Conservation (phyloP, 2,797 vertebrate species). For the Arvicola amphibius region DNA sequence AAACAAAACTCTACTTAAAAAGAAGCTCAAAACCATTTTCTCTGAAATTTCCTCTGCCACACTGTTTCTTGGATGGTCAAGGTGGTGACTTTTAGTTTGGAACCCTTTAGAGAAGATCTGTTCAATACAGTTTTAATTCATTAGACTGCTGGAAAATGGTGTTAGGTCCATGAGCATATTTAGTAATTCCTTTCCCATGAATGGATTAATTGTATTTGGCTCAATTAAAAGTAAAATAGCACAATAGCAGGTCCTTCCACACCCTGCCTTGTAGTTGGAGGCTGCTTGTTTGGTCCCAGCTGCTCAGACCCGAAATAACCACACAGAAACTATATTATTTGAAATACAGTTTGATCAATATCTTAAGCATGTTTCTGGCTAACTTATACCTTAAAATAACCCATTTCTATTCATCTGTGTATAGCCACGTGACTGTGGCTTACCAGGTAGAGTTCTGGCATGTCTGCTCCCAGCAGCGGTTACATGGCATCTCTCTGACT, state of each 20-base stretch:
- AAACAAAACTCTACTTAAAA: neutral
- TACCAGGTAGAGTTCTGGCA: no score
- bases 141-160: neutral
- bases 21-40: neutral
- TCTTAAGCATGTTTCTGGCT: no score
- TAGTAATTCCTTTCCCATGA: neutral
- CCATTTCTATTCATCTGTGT: no score
- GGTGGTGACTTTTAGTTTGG: neutral
- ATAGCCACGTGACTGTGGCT: no score
- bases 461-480: no score
- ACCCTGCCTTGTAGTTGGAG: no score
- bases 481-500: no score
- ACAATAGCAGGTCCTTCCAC: neutral
- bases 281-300: no score
- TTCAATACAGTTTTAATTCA: neutral
- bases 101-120: neutral
- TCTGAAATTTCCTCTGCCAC: neutral
- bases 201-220: neutral
- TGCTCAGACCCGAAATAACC: no score
- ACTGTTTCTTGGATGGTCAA: neutral
- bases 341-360: no score
- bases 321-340: no score
- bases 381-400: no score
- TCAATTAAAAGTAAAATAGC: neutral
- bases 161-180: neutral